A percentile compares a stretch with the other conserved stretches of the same genome.
Evolutionary conservation across 2,113 vertebrate genomes (phyloP).

Genomic region (Ondatra zibethicus): DNA sequence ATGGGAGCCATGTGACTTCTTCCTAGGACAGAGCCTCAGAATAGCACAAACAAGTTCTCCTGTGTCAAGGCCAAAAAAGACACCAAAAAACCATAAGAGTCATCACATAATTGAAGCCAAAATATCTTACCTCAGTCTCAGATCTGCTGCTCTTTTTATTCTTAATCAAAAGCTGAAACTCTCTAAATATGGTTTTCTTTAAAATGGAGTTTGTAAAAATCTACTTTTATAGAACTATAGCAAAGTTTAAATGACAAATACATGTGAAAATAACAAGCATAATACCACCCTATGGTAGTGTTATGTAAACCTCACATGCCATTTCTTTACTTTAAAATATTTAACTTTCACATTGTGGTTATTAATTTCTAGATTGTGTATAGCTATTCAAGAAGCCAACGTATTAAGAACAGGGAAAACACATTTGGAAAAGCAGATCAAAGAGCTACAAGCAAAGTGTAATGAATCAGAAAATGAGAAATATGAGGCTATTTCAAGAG

Average conservation of each 20-base stretch:
- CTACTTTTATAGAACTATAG: neutral
- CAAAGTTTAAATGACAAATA: slow-evolving; percentile 28
- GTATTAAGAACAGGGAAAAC: slow-evolving; percentile 87
- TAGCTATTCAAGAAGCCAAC: slow-evolving; percentile 88
- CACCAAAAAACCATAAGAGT: too few species aligned
- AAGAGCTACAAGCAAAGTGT: slow-evolving; percentile 89
- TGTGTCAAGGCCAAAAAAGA: too few species aligned
- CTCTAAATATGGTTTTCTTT: neutral
- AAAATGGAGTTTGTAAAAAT: slow-evolving; percentile 32
- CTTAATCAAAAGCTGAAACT: neutral
- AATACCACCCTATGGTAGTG: neutral
- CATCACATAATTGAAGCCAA: neutral
- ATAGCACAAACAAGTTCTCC: too few species aligned
- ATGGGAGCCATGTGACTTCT: too few species aligned
- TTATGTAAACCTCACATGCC: neutral
- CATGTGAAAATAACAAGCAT: neutral
- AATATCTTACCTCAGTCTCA: neutral
- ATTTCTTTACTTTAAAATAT: slow-evolving; percentile 13
- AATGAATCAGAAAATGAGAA: slow-evolving; percentile 89
- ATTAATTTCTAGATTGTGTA: slow-evolving; percentile 83
- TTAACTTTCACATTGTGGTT: slow-evolving; percentile 32
- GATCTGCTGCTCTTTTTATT: neutral
- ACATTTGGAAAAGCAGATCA: slow-evolving; percentile 89
- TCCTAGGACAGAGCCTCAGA: too few species aligned
- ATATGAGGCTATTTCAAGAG: slow-evolving; percentile 89